Evolutionary conservation across 37 sponge, comb jelly and placozoan genomes (phyloP).

Genomic region (Oopsacas minuta): DNA sequence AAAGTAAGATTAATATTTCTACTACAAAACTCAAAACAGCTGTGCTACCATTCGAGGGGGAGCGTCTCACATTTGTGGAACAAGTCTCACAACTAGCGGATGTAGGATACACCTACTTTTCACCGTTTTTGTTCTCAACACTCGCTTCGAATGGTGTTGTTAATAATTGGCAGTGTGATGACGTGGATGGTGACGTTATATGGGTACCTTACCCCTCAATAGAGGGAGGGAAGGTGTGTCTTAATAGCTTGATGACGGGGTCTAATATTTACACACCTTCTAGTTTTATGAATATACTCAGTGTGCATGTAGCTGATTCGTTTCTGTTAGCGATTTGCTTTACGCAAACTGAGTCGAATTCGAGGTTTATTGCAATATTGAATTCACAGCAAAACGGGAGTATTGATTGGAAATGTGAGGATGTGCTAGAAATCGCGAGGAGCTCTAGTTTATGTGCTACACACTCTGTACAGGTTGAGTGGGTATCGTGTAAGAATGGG

Average conservation of each 20-base stretch:
- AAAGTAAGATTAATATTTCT: background rate
- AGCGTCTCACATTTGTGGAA: background rate
- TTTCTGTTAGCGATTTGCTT: background rate
- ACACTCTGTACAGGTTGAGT: background rate
- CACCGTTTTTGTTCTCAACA: background rate
- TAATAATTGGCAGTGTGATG: background rate
- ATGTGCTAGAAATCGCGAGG: background rate
- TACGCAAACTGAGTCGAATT: background rate
- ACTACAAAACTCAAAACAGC: background rate
- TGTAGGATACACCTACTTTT: background rate
- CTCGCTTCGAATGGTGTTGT: background rate
- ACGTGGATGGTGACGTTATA: background rate
- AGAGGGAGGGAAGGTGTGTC: background rate
- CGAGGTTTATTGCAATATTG: background rate
- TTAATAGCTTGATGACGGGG: background rate
- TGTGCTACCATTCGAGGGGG: background rate
- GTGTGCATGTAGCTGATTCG: background rate
- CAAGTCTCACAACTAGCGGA: background rate
- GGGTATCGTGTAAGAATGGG: slow-evolving; percentile 12
- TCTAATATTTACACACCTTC: background rate
- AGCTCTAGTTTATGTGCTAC: background rate
- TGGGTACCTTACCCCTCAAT: background rate
- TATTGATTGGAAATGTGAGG: background rate
- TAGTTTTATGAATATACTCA: background rate
- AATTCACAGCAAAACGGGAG: background rate